Evolutionary conservation across 2,888 invertebrate species (phyloP), one percentile per base, ranked within the genome.

Genomic region (Halictus quadricinctus): DNA sequence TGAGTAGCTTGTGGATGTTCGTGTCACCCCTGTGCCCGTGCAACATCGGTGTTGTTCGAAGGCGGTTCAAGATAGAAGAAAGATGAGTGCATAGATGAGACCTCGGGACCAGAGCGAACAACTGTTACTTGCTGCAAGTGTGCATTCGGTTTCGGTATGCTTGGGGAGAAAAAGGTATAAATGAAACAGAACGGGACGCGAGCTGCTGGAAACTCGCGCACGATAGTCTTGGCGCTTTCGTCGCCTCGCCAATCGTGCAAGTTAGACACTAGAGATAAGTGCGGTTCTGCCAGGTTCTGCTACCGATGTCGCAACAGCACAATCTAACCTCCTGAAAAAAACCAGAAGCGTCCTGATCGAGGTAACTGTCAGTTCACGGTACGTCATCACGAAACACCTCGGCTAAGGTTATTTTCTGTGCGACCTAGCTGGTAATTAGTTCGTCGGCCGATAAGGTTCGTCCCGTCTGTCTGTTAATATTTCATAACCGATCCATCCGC

Each of bases 301-400:
- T 84, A 80, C 85, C 69, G 86, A 82, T 86, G 85, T 86, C 86
- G 86, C 86, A 85, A 86, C 82, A 72, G 82, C 77, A 85, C 77
- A 48, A 76, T 86, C 76, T 83, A 83, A 87, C 80, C 86, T 86
- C 75, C 76, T 25, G 83, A 79, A 83, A 83, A 87, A 83, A 82
- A 82, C 80, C 83, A 72, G 78, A 86, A 86, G 86, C 86, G 87
- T 86, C 86, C 82, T 85, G 72, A 75, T 75, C 79, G 75, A 77
- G 72, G 86, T 80, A 87, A 86, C 87, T 87, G 87, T 87, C 87
- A 87, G 77, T 83, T 80, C 72, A 76, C 80, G 64, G 76, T 80
- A 86, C 86, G 87, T 83, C 86, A 86, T 72, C 75, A 76, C 58
- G 64, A 80, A 80, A 78, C 50, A 72, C 79, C 48, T 73, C 29